phyloP scores from a whole-genome alignment of 2,888 invertebrate species.

The Scaptomyza cyrtandrae region DNA sequence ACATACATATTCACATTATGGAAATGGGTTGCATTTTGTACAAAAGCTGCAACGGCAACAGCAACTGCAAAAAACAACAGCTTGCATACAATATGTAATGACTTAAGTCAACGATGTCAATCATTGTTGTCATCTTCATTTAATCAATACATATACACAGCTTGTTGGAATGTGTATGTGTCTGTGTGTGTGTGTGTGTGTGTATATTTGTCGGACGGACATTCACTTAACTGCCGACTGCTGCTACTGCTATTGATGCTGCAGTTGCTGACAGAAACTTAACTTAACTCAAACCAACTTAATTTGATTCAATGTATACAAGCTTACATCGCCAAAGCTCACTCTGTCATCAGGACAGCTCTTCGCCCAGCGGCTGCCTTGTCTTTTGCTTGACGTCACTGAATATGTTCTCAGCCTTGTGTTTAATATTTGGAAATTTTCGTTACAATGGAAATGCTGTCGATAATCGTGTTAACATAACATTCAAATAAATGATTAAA shows the following conservation, averaged over 20 bases:
- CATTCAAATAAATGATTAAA: background rate
- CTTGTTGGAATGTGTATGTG: too few relatives aligned
- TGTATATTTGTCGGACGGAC: constrained; percentile 30
- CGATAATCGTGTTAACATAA: background rate
- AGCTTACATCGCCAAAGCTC: constrained; percentile 22
- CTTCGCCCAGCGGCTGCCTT: background rate
- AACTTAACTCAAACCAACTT: constrained; percentile 46
- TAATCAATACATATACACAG: constrained; percentile 59
- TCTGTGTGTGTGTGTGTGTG: constrained; percentile 11
- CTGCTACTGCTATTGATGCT: constrained; percentile 21
- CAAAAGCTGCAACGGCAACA: constrained; percentile 41
- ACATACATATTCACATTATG: constrained; percentile 7
- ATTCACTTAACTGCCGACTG: constrained; percentile 44
- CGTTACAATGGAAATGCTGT: background rate
- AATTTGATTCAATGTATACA: constrained; percentile 37
- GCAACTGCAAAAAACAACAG: constrained; percentile 40
- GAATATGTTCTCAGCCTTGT: constrained; percentile 24
- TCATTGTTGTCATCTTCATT: constrained; percentile 73
- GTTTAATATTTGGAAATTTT: constrained; percentile 19
- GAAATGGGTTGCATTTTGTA: constrained; percentile 48
- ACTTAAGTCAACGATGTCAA: constrained; percentile 72
- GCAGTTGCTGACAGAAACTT: constrained; percentile 47
- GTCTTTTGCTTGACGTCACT: constrained; percentile 37
- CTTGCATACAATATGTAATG: constrained; percentile 70
- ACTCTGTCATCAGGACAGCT: constrained; percentile 52